phyloP scores from a whole-genome alignment of 2,113 vertebrate species.

The Phycodurus eques region DNA sequence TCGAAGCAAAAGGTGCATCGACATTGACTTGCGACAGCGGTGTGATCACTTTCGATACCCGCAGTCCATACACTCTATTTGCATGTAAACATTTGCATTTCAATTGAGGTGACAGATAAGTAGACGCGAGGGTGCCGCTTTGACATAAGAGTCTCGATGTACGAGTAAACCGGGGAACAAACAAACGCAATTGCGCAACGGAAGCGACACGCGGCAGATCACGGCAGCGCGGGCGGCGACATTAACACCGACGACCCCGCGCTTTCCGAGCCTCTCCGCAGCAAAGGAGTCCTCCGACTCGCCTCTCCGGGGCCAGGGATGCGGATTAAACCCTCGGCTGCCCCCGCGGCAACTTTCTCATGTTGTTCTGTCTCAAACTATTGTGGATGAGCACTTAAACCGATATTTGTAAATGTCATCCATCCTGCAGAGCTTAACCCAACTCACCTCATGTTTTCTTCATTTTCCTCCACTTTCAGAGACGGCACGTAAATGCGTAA shows the following conservation, averaged over 20 bases:
- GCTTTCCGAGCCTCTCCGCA: constrained; percentile 68
- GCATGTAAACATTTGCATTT: no score
- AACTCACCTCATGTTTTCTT: background rate
- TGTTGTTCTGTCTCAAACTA: background rate
- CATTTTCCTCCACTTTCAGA: no score
- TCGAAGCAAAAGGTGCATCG: no score
- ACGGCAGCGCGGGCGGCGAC: constrained; percentile 57
- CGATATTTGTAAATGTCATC: background rate
- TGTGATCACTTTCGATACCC: no score
- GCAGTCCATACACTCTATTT: no score
- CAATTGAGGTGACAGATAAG: constrained; percentile 12
- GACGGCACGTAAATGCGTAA: no score
- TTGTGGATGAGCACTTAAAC: background rate
- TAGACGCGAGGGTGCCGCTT: constrained; percentile 6
- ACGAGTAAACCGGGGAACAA: constrained; percentile 10
- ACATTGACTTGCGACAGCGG: no score
- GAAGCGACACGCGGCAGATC: constrained; percentile 49
- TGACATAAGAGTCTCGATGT: background rate
- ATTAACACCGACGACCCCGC: constrained; percentile 71
- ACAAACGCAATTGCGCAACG: constrained; percentile 14
- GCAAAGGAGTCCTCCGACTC: constrained; percentile 62
- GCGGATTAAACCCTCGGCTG: constrained; percentile 41
- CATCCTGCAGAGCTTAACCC: background rate
- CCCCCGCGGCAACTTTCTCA: background rate
- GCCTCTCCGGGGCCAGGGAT: constrained; percentile 32